These are phyloP conservation scores for Rhabditoides inermis DNA, from an alignment of 2,888 invertebrate genomes.

Conservation along the genomic window DNA sequence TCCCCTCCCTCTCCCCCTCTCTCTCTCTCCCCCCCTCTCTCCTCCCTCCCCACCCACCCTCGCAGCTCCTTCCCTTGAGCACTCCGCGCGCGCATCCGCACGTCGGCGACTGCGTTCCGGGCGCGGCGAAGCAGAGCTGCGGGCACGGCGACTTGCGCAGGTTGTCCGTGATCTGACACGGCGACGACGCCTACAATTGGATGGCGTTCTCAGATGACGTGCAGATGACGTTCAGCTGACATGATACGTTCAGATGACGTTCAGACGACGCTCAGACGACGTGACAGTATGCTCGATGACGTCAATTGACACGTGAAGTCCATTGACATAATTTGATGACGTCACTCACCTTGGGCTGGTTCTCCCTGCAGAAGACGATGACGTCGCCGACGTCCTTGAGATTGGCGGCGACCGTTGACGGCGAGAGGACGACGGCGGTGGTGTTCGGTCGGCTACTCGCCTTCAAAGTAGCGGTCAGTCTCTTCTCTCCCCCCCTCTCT, in stretches of 20 bases:
- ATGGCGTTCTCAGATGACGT: too few species aligned
- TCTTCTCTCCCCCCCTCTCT: too few species aligned
- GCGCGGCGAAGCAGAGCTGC: constrained; percentile 88
- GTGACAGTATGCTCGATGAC: too few species aligned
- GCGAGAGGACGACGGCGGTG: constrained; percentile 39
- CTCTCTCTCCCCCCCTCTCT: too few species aligned
- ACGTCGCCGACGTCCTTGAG: constrained; percentile 79
- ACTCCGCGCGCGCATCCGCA: constrained; percentile 90
- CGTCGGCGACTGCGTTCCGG: constrained; percentile 60
- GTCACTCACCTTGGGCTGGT: constrained; percentile 75
- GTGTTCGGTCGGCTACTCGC: constrained; percentile 40
- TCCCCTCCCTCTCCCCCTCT: too few species aligned
- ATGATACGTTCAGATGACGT: too few species aligned
- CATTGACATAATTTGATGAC: too few species aligned
- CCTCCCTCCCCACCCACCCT: constrained; percentile 35
- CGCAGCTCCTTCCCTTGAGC: constrained; percentile 57
- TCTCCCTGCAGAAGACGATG: constrained; percentile 77
- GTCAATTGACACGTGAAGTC: too few species aligned
- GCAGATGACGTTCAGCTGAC: too few species aligned
- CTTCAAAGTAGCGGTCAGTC: too few species aligned
- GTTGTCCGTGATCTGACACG: constrained; percentile 51
- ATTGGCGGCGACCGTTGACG: constrained; percentile 57
- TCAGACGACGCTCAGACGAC: too few species aligned
- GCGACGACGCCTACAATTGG: constrained; percentile 40
- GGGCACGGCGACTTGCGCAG: constrained; percentile 62